Evolutionary conservation across 2,797 vertebrate species (phyloP), one percentile per base, ranked within the genome.

Genomic region (Tadarida brasiliensis): DNA sequence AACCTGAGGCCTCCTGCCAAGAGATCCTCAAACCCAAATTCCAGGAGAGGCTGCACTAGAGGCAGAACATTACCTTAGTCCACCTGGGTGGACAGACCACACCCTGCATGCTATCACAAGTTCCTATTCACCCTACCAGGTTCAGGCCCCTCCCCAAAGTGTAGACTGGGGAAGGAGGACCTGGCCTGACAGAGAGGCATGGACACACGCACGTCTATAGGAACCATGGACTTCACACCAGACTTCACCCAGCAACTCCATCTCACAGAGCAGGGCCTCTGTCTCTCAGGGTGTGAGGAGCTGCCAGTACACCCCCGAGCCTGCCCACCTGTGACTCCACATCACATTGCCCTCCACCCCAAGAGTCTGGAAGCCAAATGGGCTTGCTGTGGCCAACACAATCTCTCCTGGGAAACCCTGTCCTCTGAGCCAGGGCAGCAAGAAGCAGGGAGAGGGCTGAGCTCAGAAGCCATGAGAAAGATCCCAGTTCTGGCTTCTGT

Each of bases 211-310:
- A 71, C 0, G 0, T 35, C 44, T 12, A 6, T 26, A 61, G 24
- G 35, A 7, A 19, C 57, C n/a, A 22, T 11, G n/a, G 24, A 22
- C 39, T 0, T 20, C 5, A 54, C 15, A 1, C 22, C 11, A 24
- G 11, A n/a, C 35, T 0, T 30, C 5, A 39, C 5, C 33, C 7
- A 0, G 24, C n/a, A 35, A 54, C 11, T 47, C 54, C 1, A 4
- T 20, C 15, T 90, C 22, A 8, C 35, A 54, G 11, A 90, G 26
- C 54, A 91, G 7, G 20, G 28, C 33, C 44, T 92, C 77, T 24
- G 47, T 19, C 5, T 30, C 68, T 67, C 7, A 1, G 24, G 1
- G 47, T 1, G 9, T 65, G 47, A 85, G 30, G 17, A 35, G 61
- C 11, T 39, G 0, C 1, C 5, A 84, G 77, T 2, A 16, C 1